Percentiles rank a stretch among this genome's conserved stretches.
Conservation (phyloP, 92 coral and sea anemone genomes). For the Meandrina meandrites region DNA sequence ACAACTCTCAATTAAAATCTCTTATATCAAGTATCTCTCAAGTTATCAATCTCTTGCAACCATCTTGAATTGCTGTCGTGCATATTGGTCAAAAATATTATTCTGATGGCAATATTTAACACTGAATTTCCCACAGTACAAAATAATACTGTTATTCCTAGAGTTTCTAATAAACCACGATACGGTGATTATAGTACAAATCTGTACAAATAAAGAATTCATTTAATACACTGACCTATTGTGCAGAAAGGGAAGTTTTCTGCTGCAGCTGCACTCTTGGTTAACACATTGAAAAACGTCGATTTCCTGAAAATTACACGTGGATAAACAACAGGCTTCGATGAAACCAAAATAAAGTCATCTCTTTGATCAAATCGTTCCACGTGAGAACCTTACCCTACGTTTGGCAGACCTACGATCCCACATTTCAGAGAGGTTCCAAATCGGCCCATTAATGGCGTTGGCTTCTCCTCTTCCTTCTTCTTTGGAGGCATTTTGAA, state of each 20-base stretch:
- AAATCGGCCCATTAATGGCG: slow-evolving; percentile 95
- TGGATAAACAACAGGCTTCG: slow-evolving; percentile 41
- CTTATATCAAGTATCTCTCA: too few relatives aligned
- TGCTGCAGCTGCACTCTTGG: slow-evolving; percentile 91
- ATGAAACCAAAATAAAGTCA: neutral
- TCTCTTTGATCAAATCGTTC: slow-evolving; percentile 17
- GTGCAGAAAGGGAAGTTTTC: slow-evolving; percentile 99
- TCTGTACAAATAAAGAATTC: neutral
- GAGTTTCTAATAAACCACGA: too few relatives aligned
- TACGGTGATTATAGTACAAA: neutral
- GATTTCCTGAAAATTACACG: slow-evolving; percentile 83
- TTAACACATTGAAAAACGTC: slow-evolving; percentile 95
- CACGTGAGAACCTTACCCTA: slow-evolving; percentile 76
- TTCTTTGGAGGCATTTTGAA: slow-evolving; percentile 97
- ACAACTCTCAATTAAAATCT: too few relatives aligned
- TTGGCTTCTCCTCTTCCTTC: slow-evolving; percentile 86
- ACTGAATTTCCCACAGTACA: too few relatives aligned
- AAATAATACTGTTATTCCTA: too few relatives aligned
- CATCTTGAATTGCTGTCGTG: too few relatives aligned
- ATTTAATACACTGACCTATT: slow-evolving; percentile 69
- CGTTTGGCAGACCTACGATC: slow-evolving; percentile 96
- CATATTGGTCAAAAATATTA: too few relatives aligned
- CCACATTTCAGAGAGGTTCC: slow-evolving; percentile 98
- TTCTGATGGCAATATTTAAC: too few relatives aligned
- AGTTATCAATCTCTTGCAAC: too few relatives aligned